phyloP scores from a whole-genome alignment of 2,113 vertebrate genomes.

The Corythornis madagascariensis region DNA sequence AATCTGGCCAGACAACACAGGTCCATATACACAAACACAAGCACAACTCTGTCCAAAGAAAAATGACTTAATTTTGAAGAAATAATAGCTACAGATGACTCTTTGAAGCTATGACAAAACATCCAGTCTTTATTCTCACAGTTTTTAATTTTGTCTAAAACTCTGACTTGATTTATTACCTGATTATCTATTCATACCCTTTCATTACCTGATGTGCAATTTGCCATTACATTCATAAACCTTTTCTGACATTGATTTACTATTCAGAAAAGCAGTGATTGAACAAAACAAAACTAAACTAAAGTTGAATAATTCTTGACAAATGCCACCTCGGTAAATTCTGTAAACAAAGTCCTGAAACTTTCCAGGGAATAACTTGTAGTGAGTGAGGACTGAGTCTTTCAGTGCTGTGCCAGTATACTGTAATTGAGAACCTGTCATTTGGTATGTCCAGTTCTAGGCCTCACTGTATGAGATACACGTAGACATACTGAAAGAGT shows the following conservation, averaged over 20 bases:
- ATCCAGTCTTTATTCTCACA: background rate
- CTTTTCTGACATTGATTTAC: background rate
- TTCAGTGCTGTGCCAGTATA: background rate
- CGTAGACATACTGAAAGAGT: background rate
- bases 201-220: background rate
- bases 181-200: background rate
- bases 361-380: background rate
- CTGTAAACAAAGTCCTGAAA: background rate
- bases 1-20: background rate
- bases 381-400: background rate
- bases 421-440: background rate
- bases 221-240: background rate
- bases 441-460: background rate
- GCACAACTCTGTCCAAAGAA: background rate
- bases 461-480: background rate
- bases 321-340: background rate
- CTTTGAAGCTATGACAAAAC: background rate
- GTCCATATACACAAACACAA: background rate
- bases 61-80: background rate
- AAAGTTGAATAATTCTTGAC: background rate
- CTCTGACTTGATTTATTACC: constrained; percentile 28
- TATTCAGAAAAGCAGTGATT: background rate
- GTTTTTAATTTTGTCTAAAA: background rate
- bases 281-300: background rate
- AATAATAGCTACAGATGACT: background rate